These are phyloP conservation scores for Ctenodactylus gundi DNA, from an alignment of 2,113 vertebrate species.

Conservation along the genomic window DNA sequence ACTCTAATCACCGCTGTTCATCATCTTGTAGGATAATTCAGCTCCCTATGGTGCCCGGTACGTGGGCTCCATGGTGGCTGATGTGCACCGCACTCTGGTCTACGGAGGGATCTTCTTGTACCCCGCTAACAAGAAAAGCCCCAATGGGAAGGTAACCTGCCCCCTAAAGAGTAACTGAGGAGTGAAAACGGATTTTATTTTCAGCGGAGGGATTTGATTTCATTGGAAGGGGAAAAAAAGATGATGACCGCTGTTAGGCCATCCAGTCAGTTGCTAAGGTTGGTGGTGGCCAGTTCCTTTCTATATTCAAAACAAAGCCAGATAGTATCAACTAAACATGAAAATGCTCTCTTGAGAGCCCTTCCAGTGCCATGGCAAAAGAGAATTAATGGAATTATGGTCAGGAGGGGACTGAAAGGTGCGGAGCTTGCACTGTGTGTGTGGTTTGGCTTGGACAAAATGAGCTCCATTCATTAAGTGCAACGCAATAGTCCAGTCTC, in stretches of 20 bases:
- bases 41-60: constrained; percentile 93
- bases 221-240: neutral
- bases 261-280: neutral
- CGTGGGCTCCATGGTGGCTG: constrained; percentile 97
- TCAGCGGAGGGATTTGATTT: neutral
- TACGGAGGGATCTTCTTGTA: constrained; percentile 98
- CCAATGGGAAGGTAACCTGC: constrained; percentile 93
- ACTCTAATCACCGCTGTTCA: neutral
- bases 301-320: neutral
- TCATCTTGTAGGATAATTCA: constrained; percentile 88
- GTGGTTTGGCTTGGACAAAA: neutral
- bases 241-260: neutral
- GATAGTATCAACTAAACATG: neutral
- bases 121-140: constrained; percentile 93
- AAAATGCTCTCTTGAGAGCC: neutral
- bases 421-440: neutral
- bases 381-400: neutral
- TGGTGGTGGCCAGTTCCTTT: neutral
- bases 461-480: constrained; percentile 16
- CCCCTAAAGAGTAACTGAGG: neutral
- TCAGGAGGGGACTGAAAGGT: neutral
- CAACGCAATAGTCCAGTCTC: neutral
- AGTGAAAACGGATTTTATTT: neutral
- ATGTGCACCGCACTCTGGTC: constrained; percentile 96
- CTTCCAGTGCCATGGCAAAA: neutral